These are phyloP conservation scores for Trilocha varians DNA, from an alignment of 2,888 invertebrate species.

Conservation along the genomic window DNA sequence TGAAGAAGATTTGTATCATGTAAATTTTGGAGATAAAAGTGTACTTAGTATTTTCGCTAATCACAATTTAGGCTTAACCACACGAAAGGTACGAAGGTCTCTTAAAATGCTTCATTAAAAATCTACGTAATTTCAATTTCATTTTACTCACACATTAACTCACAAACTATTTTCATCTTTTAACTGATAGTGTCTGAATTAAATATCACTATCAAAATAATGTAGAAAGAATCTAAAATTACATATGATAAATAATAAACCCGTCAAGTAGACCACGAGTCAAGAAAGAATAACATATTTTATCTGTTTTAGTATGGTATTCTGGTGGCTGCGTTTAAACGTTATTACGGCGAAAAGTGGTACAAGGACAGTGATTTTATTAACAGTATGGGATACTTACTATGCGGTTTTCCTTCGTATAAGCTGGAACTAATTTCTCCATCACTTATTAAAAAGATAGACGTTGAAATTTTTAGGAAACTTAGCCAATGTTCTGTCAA, in stretches of 20 bases:
- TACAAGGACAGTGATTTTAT: constrained; percentile 39
- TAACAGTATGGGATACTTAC: constrained; percentile 50
- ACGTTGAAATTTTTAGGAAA: constrained; percentile 37
- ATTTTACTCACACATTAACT: too few relatives aligned
- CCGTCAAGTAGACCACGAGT: too few relatives aligned
- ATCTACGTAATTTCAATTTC: too few relatives aligned
- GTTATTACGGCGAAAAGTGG: constrained; percentile 52
- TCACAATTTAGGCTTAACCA: constrained; percentile 29
- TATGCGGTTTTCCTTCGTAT: constrained; percentile 53
- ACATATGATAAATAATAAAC: too few relatives aligned
- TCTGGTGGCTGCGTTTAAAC: constrained; percentile 48
- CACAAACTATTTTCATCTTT: too few relatives aligned
- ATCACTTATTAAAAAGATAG: constrained; percentile 38
- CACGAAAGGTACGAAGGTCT: constrained; percentile 40
- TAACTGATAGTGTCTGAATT: too few relatives aligned
- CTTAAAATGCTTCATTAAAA: too few relatives aligned
- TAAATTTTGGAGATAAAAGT: constrained; percentile 55
- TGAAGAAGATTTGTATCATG: constrained; percentile 61
- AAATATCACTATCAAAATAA: too few relatives aligned
- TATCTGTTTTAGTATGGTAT: constrained; percentile 39
- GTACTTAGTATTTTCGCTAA: constrained; percentile 50
- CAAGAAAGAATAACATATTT: not conserved
- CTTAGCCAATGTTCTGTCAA: constrained; percentile 36
- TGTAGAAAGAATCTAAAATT: too few relatives aligned
- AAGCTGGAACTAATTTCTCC: constrained; percentile 47